phyloP scores from a whole-genome alignment of 1,140 invertebrate species.

The Manduca sexta region DNA sequence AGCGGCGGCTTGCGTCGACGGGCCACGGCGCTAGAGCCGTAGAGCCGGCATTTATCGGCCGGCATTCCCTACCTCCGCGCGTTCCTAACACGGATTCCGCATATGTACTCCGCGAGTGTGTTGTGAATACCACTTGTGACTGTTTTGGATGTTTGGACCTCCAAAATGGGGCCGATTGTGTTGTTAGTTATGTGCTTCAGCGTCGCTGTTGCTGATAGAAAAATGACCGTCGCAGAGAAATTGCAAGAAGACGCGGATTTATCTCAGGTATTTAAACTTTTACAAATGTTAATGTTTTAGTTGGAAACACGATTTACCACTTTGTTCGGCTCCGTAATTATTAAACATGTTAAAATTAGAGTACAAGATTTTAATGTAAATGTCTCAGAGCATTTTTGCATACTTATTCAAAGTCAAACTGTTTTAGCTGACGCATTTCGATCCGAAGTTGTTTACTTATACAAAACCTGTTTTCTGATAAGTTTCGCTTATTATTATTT shows the following conservation, averaged over 20 bases:
- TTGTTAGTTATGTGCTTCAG: constrained; percentile 44
- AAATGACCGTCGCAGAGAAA: constrained; percentile 57
- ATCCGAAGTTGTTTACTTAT: too few relatives aligned
- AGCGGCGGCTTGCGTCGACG: constrained; percentile 32
- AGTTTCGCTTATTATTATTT: too few relatives aligned
- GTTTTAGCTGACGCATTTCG: too few relatives aligned
- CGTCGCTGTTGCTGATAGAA: constrained; percentile 40
- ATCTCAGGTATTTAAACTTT: constrained; percentile 49
- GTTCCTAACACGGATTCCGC: constrained; percentile 19
- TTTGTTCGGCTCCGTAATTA: too few relatives aligned
- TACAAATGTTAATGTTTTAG: too few relatives aligned
- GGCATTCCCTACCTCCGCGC: constrained; percentile 33
- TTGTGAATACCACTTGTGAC: constrained; percentile 35
- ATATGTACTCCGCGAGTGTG: constrained; percentile 51
- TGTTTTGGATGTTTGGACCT: constrained; percentile 28
- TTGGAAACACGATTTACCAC: too few relatives aligned
- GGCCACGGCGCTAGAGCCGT: constrained; percentile 36
- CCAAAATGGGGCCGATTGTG: constrained; percentile 50
- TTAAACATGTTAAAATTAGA: too few relatives aligned
- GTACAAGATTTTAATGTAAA: too few relatives aligned
- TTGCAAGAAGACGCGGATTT: constrained; percentile 53
- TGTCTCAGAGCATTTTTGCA: too few relatives aligned
- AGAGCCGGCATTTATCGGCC: constrained; percentile 46
- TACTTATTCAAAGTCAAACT: too few relatives aligned
- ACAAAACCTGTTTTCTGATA: too few relatives aligned